Evolutionary conservation across 2,888 invertebrate genomes (phyloP), one percentile per base, ranked within the genome.

Genomic region (Eueremaeus valkanovi): DNA sequence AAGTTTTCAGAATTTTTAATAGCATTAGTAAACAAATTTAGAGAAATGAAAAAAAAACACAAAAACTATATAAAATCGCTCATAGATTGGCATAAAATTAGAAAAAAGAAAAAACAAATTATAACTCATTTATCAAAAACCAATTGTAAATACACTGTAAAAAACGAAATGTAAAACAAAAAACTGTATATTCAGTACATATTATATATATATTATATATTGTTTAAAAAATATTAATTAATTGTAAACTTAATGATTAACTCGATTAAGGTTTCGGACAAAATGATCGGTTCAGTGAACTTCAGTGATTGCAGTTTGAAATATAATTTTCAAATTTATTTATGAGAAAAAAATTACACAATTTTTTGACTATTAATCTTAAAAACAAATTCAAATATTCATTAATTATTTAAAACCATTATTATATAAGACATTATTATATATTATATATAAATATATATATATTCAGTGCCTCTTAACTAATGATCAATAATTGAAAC

Each of bases 401-500:
- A 58, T 29, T 29, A 16, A 29, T 58, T 24, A 58, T 58, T 9
- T 13, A 24, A 29, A 58, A 13, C 58, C 29, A 29, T 58, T 58
- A 18, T 31, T n/a, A n/a, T n/a, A n/a, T n/a, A 29, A 21, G 16
- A 29, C 58, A 58, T 58, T 58, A 58, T 21, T 49, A n/a, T n/a
- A n/a, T n/a, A n/a, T n/a, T n/a, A n/a, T n/a, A n/a, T n/a, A n/a
- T n/a, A n/a, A n/a, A n/a, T n/a, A n/a, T n/a, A n/a, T 58, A 55
- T 55, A 55, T 55, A 58, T 58, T 58, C 58, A 58, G 58, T 58
- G 58, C 58, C 58, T 58, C 58, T 58, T 58, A 58, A 58, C 29
- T 58, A 29, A 58, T 29, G 29, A 58, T 27, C 55, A 55, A 55
- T 55, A 13, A 58, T 29, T 29, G 31, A 58, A 27, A 58, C 11